phyloP scores from a whole-genome alignment of 2,888 invertebrate genomes.

The Dromius quadrimaculatus region DNA sequence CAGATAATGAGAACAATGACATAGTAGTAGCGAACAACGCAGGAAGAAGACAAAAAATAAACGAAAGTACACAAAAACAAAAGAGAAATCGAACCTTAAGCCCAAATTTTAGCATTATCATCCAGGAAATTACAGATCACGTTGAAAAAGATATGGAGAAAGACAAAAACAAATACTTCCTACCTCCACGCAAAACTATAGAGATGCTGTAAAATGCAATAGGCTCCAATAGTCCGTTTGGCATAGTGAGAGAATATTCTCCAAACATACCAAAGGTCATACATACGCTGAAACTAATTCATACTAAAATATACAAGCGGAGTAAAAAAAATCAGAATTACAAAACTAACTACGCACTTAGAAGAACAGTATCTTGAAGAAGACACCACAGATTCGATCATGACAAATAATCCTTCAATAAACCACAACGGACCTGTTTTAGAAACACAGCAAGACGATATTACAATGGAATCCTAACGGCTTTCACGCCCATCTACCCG shows the following conservation, averaged over 20 bases:
- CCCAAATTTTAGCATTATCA: neutral
- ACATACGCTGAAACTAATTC: no score
- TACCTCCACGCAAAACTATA: neutral
- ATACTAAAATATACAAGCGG: no score
- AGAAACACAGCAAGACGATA: no score
- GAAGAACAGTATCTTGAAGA: no score
- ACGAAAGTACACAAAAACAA: neutral
- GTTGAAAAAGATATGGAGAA: neutral
- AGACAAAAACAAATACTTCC: neutral
- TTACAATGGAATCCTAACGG: no score
- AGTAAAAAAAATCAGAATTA: no score
- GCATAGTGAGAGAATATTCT: neutral
- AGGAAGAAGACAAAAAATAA: neutral
- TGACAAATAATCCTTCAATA: no score
- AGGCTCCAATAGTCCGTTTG: neutral
- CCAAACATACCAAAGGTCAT: no score
- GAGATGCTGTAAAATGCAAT: neutral
- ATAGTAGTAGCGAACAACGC: neutral
- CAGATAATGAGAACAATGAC: neutral
- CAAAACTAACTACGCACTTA: no score
- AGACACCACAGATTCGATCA: no score
- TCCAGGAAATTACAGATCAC: neutral
- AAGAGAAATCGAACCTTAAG: neutral
- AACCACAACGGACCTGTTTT: no score
- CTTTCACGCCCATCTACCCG: no score